Evolutionary conservation across 2,888 invertebrate genomes (phyloP), one percentile per base, ranked within the genome.

Genomic region (Neria commutata): DNA sequence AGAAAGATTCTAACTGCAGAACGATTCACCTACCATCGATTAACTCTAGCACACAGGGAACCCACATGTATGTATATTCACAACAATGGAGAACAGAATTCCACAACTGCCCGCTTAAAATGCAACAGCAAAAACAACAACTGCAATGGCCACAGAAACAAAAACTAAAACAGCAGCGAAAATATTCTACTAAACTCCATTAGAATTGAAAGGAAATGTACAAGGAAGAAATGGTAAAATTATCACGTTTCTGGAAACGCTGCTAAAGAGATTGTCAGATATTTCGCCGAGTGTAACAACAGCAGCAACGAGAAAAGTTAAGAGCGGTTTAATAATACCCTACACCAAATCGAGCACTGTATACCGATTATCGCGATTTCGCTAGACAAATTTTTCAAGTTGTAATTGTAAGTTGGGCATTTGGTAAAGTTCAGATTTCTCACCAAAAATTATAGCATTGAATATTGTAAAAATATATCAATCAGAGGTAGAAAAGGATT

Each of bases 201-300:
- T 75, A 75, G 73, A 74, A 75, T 75, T 74, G 74, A 70, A 68
- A 66, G 66, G 67, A 70, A 56, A 60, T 58, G 58, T 57, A 60
- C 56, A 54, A 52, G 66, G 68, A 62, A 71, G 71, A 77, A 76
- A 77, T 74, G 74, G 73, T 77, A 73, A 78, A 78, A 69, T 68
- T 77, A 77, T 77, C 77, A 77, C 77, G 78, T 77, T 77, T 77
- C 76, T 65, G 55, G 54, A 14, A 37, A n/a, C 8, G 11, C 37
- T n/a, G 37, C 37, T 4, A 6, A 37, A 37, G 3, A 37, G 11
- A 29, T 8, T 8, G 29, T n/a, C n/a, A n/a, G n/a, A n/a, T n/a
- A n/a, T n/a, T n/a, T n/a, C 59, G 58, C 53, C 46, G 56, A 60
- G 60, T 60, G 58, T 60, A 58, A 63, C 61, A 61, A 48, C 61